A percentile compares a stretch with the other conserved stretches of the same genome.
Evolutionary conservation across 2,888 invertebrate genomes (phyloP).

Genomic region (Thalpophila matura): DNA sequence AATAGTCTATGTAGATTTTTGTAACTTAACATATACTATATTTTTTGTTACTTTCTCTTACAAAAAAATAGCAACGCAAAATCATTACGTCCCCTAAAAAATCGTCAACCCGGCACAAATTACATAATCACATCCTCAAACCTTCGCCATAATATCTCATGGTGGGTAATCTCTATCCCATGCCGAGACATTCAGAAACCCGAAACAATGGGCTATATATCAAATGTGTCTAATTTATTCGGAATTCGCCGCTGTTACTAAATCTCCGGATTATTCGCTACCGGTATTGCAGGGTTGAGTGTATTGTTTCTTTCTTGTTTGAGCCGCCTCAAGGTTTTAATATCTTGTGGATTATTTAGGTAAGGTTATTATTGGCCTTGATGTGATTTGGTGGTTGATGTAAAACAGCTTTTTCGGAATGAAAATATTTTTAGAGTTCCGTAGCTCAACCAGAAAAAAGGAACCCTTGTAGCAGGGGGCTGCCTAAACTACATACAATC

Average conservation of each 20-base stretch:
- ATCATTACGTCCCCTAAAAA: constrained; percentile 1
- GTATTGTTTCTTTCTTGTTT: constrained; percentile 48
- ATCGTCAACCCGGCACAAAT: constrained; percentile 29
- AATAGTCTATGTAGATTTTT: no score
- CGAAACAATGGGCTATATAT: constrained; percentile 63
- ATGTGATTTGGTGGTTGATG: no score
- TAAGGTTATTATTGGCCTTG: neutral
- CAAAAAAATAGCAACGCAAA: neutral
- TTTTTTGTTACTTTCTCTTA: no score
- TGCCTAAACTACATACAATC: no score
- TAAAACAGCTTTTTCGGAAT: no score
- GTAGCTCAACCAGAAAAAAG: no score
- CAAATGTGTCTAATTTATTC: constrained; percentile 66
- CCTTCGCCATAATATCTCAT: constrained; percentile 47
- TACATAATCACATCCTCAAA: constrained; percentile 37
- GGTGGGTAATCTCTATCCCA: constrained; percentile 46
- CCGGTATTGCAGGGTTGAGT: constrained; percentile 47
- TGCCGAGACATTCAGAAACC: constrained; percentile 49
- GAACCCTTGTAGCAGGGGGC: no score
- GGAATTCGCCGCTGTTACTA: constrained; percentile 50
- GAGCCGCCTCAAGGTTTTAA: constrained; percentile 37
- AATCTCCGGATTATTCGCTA: constrained; percentile 59
- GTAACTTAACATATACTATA: no score
- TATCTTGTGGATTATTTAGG: constrained; percentile 29
- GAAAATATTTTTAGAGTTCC: no score